Base-by-base conservation (phyloP, 2,113 vertebrate genomes). In the Colinus virginianus region DNA sequence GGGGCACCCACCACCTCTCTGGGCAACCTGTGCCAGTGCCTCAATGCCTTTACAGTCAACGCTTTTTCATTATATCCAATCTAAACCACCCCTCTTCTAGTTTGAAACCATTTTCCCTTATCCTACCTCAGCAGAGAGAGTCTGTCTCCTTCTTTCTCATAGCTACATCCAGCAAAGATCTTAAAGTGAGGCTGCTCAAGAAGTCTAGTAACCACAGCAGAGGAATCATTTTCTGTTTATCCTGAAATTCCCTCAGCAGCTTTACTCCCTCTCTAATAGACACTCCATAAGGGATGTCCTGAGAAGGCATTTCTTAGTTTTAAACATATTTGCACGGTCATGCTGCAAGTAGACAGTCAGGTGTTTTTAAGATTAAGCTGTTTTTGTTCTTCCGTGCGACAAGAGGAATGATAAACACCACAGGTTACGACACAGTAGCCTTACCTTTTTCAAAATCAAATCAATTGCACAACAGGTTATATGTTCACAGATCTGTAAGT, bases 361-460 rank as follows among this genome's bases (percentile, higher is more conserved):
- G 4, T 40, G 22, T 13, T 46, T 83, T 88, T 71, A 81, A 88
- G 19, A 78, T 78, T 75, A 75, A 90, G 40, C n/a, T 90, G 62
- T 8, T 90, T 94, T 91, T 75, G 62, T 64, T 88, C n/a, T 66
- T 79, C 36, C 76, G 3, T 53, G 34, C 53, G 67, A 93, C 17
- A 81, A n/a, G 6, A 62, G 66, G 26, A 84, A 64, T 66, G 30
- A 84, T 36, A 88, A 77, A 90, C 61, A 38, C 45, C 58, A 45
- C 36, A 55, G 28, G 40, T 71, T 78, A 68, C 45, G 81, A 51
- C 38, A 79, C 17, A 10, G 25, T 19, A 7, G 46, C 63, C 40
- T 55, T 56, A 42, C 40, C 14, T 89, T 90, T 93, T 63, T 66
- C 46, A 94, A 79, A 79, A 85, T 13, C 25, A 62, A 88, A 90